Percentiles rank a stretch among this genome's conserved stretches.
Evolutionary conservation across 1,140 invertebrate species (phyloP).

Genomic region (Megalonaias nervosa): DNA sequence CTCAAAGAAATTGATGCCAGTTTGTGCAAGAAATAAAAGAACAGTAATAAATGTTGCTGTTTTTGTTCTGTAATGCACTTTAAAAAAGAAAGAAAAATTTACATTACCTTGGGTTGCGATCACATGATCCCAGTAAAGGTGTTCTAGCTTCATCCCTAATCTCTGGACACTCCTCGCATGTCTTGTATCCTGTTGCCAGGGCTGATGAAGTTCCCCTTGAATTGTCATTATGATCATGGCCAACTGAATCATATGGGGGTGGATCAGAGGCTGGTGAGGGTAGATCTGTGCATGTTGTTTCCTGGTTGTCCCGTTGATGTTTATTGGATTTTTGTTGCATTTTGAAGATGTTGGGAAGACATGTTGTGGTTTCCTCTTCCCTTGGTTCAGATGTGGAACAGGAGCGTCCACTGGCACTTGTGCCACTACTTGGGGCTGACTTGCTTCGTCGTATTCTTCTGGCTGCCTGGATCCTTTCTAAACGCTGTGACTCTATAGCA

Average conservation of each 20-base stretch:
- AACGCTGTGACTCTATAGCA: conserved; percentile 58
- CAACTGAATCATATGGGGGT: conserved; percentile 50
- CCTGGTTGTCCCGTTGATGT: conserved; percentile 51
- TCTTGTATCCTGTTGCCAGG: conserved; percentile 35
- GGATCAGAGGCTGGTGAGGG: conserved; percentile 57
- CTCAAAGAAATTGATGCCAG: too few species aligned
- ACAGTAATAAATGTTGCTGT: too few species aligned
- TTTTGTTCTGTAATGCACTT: too few species aligned
- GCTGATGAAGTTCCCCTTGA: conserved; percentile 5
- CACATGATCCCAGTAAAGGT: conserved; percentile 47
- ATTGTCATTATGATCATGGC: conserved; percentile 31
- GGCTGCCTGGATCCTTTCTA: conserved; percentile 61
- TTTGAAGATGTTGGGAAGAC: conserved; percentile 64
- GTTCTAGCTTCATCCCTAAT: conserved; percentile 54
- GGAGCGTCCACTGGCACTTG: conserved; percentile 41
- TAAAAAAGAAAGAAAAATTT: too few species aligned
- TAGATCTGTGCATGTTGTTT: conserved; percentile 48
- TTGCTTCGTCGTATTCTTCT: conserved; percentile 59
- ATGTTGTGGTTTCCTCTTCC: conserved; percentile 52
- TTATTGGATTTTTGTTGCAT: conserved; percentile 58
- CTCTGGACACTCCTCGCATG: conserved; percentile 47
- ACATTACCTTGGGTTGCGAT: conserved; percentile 37
- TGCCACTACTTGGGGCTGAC: conserved; percentile 51
- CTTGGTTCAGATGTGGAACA: conserved; percentile 41
- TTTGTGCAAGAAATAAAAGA: too few species aligned